phyloP scores from a whole-genome alignment of 64 coral and sea anemone genomes.

The Orbicella faveolata region DNA sequence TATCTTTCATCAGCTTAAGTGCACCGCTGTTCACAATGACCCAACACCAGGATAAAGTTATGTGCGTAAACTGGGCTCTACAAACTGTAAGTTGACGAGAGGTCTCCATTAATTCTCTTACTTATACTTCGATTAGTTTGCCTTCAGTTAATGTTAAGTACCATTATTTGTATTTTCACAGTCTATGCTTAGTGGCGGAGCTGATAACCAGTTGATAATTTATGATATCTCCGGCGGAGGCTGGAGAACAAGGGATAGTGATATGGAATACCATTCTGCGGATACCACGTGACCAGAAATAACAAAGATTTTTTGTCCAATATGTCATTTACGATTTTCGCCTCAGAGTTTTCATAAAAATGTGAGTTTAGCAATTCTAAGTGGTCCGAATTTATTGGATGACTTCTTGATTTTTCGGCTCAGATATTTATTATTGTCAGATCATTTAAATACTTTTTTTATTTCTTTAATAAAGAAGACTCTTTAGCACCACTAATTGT shows the following conservation, averaged over 20 bases:
- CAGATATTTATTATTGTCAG: too few species aligned
- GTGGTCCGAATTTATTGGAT: too few species aligned
- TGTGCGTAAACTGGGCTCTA: slow-evolving; percentile 83
- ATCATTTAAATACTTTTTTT: too few species aligned
- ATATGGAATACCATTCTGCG: slow-evolving; percentile 25
- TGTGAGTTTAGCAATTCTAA: too few species aligned
- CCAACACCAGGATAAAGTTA: slow-evolving; percentile 92
- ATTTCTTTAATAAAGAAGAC: too few species aligned
- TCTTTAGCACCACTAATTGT: too few species aligned
- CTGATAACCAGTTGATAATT: slow-evolving; percentile 95
- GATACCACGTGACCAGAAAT: slow-evolving; percentile 8
- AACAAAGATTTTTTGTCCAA: background rate
- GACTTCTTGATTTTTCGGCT: too few species aligned
- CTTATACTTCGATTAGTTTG: too few species aligned
- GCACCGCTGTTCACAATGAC: slow-evolving; percentile 81
- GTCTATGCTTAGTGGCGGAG: slow-evolving; percentile 83
- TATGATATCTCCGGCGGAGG: slow-evolving; percentile 63
- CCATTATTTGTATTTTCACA: slow-evolving; percentile 1
- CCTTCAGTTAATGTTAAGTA: too few species aligned
- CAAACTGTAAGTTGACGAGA: slow-evolving; percentile 35
- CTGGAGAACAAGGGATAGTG: slow-evolving; percentile 20
- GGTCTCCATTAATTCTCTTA: too few species aligned
- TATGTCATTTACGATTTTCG: too few species aligned
- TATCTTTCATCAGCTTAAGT: slow-evolving; percentile 52
- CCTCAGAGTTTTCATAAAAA: too few species aligned